Base-by-base conservation (phyloP, 2,888 invertebrate genomes). In the Stenotaenia linearis region DNA sequence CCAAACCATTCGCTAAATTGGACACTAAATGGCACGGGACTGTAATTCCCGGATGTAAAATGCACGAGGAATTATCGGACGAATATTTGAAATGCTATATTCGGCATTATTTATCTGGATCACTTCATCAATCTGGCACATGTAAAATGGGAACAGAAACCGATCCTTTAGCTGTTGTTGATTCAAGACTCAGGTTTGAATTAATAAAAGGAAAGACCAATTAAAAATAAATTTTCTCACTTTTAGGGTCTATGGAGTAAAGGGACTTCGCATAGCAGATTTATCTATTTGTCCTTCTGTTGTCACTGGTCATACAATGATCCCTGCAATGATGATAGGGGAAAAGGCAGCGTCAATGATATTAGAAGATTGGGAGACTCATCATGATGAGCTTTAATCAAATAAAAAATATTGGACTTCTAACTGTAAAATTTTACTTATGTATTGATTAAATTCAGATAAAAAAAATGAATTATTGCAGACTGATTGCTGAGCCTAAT, bases 271-370 rank as follows among this genome's bases (percentile, higher is more conserved):
- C 1, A 32, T 75, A 1, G 37, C 37, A 1, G 75, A 75, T 32
- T 3, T 15, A 0, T 75, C 75, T 3, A 75, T 75, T 12, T 12
- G 6, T 75, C 75, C 75, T 2, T 32, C 32, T 28, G 18, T 75
- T 35, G 1, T 32, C n/a, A 12, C 45, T 2, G 81, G 81, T 10
- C 80, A 81, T 80, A 80, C 79, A 18, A 81, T 80, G 74, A 79
- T 78, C 0, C 81, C 82, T n/a, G 37, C 77, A 18, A 79, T 81
- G 35, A 81, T 82, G 81, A 81, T 81, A 30, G 82, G 75, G 0
- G 82, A 82, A 77, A 82, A 81, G 75, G 81, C 80, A 12, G 78
- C 81, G 1, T 80, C 80, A 61, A 69, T 80, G 50, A 80, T 82
- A 35, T 78, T 79, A 40, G 35, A 25, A 12, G 18, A 69, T 15